Evolutionary conservation across 1,140 invertebrate species (phyloP), one percentile per base, ranked within the genome.

Genomic region (Drosophila nigromelanica): DNA sequence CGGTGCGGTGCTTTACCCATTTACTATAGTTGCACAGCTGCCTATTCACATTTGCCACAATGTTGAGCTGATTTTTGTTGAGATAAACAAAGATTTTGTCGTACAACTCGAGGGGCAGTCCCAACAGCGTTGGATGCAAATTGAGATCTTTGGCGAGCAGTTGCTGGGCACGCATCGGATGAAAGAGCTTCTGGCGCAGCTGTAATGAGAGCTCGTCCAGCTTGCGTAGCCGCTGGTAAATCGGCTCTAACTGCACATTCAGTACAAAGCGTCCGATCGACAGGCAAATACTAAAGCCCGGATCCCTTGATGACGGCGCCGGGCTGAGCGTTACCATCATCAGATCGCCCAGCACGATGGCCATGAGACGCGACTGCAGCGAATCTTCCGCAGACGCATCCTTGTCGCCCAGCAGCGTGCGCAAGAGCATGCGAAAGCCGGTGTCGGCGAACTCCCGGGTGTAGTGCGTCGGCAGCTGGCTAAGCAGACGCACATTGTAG

Each of bases 251-350:
- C 43, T 82, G 70, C 3, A 80, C 45, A 12, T 68, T 85, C 8
- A 91, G 71, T 0, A 91, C 74, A 64, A 74, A 91, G 3, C 90
- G 82, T 5, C 73, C 80, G 14, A 91, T 79, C 3, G 86, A 73
- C 1, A 91, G 73, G n/a, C 73, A 72, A 14, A 69, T 42, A 27
- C 86, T 91, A 15, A 52, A 72, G 2, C 90, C 90, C 0, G 59
- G 71, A 27, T 73, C 52, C 10, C 52, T 56, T 0, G 73, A 73
- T 0, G 71, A 55, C 0, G 59, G 60, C 12, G 35, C 30, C 1
- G 90, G 90, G 0, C 80, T 79, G 2, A 91, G 42, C 0, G 78
- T 91, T 2, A 91, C 40, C 52, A 91, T 64, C 4, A 91, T 39
- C n/a, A 80, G 66, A 64, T 91, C 90, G 0, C 90, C 90, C 21